Conservation (phyloP, 2,113 vertebrate genomes). For the Fregetta grallaria region DNA sequence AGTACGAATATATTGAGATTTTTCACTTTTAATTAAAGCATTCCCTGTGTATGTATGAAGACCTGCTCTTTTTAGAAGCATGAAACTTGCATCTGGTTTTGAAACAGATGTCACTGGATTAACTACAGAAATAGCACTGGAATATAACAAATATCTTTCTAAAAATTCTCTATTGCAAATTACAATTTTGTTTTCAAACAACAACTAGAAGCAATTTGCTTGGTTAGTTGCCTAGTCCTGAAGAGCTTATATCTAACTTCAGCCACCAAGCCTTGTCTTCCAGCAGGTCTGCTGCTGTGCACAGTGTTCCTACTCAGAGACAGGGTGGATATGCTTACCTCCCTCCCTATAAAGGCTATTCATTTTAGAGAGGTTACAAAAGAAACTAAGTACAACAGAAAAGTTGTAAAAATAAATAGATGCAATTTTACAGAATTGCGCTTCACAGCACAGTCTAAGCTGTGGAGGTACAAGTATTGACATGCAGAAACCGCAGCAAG, state of each 20-base stretch:
- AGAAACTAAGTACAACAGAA: not conserved
- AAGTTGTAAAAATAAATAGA: not conserved
- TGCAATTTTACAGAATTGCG: not conserved
- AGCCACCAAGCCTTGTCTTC: not conserved
- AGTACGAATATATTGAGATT: not conserved
- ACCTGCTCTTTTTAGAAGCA: not conserved
- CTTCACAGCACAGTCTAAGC: not conserved
- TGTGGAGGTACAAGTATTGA: not conserved
- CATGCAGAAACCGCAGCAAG: not conserved
- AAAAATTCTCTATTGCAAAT: not conserved
- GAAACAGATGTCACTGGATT: not conserved
- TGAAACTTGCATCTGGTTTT: not conserved
- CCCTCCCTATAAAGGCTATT: not conserved
- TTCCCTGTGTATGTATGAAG: not conserved
- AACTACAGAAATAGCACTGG: not conserved
- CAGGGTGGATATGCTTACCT: not conserved
- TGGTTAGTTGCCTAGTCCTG: not conserved
- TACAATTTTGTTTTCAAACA: not conserved
- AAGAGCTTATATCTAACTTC: not conserved
- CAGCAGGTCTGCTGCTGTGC: not conserved
- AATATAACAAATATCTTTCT: not conserved
- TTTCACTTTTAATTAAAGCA: slow-evolving; percentile 18
- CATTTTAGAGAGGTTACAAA: not conserved
- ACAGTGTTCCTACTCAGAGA: fast-evolving
- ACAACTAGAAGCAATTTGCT: not conserved